Conservation (phyloP, 2,113 vertebrate genomes). For the Salminus brasiliensis region DNA sequence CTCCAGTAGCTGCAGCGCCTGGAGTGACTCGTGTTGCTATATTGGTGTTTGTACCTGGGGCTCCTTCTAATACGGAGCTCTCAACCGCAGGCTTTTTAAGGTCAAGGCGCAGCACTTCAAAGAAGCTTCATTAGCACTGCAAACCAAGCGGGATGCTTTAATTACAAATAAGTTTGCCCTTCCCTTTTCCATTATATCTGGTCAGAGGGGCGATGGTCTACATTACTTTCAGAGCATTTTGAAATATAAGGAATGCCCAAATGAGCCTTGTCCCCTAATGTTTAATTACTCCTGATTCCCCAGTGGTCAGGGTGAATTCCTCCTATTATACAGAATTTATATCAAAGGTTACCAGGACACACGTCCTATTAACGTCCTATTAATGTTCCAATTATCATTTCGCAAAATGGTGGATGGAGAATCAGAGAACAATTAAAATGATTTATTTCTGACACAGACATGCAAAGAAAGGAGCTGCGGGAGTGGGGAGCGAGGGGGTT, state of each 20-base stretch:
- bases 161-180: conserved; percentile 20
- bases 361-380: conserved; percentile 71
- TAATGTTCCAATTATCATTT: conserved; percentile 76
- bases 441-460: conserved; percentile 71
- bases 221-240: conserved; percentile 52
- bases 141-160: conserved; percentile 29
- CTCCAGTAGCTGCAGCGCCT: conserved; percentile 51
- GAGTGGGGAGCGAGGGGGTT: conserved; percentile 33
- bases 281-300: conserved; percentile 68
- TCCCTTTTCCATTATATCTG: neutral
- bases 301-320: conserved; percentile 64
- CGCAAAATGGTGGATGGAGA: conserved; percentile 60
- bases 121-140: conserved; percentile 35
- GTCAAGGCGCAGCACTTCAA: conserved; percentile 59
- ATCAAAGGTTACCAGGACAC: conserved; percentile 77
- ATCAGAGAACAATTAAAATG: conserved; percentile 73
- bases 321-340: conserved; percentile 69
- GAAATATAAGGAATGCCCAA: conserved; percentile 57
- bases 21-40: conserved; percentile 65
- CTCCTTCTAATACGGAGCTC: conserved; percentile 55
- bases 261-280: conserved; percentile 55
- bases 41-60: conserved; percentile 60
- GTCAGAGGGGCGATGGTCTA: neutral
- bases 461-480: conserved; percentile 54
- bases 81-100: conserved; percentile 62